Percentiles rank a stretch among this genome's conserved stretches.
These are phyloP conservation scores for Spatulosminthurus flaviceps DNA, from an alignment of 2,888 invertebrate species.

Conservation along the genomic window DNA sequence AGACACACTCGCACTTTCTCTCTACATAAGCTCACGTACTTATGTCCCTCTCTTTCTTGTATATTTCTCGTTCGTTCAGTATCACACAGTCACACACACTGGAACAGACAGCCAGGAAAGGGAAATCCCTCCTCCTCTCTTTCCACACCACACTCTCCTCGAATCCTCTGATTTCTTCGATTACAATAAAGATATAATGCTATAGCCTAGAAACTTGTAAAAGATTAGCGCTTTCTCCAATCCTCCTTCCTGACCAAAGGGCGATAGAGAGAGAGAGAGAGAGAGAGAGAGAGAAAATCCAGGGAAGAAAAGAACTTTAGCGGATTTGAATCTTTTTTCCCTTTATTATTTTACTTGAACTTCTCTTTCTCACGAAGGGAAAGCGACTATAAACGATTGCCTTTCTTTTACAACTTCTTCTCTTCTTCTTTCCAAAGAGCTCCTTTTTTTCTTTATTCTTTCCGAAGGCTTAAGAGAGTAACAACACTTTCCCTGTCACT, in stretches of 20 bases:
- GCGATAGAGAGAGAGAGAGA: background rate
- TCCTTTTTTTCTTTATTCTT: background rate
- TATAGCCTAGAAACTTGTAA: too few species aligned
- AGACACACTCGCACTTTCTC: background rate
- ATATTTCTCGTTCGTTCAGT: background rate
- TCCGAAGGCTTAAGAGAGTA: background rate
- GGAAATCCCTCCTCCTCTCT: background rate
- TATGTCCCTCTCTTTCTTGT: background rate
- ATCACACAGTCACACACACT: too few species aligned
- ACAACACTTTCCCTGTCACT: too few species aligned
- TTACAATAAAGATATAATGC: background rate
- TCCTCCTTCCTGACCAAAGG: background rate
- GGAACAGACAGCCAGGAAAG: too few species aligned
- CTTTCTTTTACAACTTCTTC: slow-evolving; percentile 7
- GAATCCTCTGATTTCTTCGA: background rate
- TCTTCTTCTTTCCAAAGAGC: background rate
- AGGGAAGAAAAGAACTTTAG: background rate
- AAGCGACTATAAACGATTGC: background rate
- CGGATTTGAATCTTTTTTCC: slow-evolving; percentile 33
- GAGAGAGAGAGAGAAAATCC: background rate
- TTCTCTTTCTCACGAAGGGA: slow-evolving; percentile 1
- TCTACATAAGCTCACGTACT: background rate
- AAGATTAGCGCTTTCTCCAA: too few species aligned
- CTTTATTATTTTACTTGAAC: background rate
- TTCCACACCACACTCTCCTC: background rate